phyloP scores from a whole-genome alignment of 2,113 vertebrate species.

The Tor tambroides region DNA sequence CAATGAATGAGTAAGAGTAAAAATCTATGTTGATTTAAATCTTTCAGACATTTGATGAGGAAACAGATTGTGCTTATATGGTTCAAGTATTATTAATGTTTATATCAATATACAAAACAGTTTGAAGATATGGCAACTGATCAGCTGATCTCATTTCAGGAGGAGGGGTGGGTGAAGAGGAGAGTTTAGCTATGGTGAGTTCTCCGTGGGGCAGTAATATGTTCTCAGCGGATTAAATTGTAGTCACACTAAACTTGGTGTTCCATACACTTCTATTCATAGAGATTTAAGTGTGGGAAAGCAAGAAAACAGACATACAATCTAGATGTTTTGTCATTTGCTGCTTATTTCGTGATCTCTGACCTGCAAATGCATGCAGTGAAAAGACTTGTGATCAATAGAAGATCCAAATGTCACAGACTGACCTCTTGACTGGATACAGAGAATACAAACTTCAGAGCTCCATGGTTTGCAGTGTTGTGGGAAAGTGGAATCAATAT shows the following conservation, averaged over 20 bases:
- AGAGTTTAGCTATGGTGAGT: background rate
- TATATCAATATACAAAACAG: background rate
- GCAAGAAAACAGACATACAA: background rate
- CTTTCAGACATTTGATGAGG: background rate
- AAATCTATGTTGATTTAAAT: background rate
- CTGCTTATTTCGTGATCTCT: background rate
- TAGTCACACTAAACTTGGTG: background rate
- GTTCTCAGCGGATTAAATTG: background rate
- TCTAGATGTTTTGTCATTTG: background rate
- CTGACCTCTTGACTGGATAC: background rate
- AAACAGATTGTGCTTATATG: background rate
- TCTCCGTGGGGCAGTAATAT: background rate
- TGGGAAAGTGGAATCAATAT: background rate
- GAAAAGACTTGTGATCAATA: constrained; percentile 2
- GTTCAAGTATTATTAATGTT: constrained; percentile 10
- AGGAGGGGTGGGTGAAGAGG: background rate
- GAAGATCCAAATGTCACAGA: background rate
- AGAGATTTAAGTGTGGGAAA: background rate
- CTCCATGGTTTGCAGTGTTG: background rate
- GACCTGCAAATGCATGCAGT: background rate
- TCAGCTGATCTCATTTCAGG: background rate
- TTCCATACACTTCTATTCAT: background rate
- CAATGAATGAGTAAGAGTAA: background rate
- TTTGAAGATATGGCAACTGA: background rate
- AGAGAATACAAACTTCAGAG: background rate